Base-by-base conservation (phyloP, 2,888 invertebrate species). In the Tuberolachnus salignus region DNA sequence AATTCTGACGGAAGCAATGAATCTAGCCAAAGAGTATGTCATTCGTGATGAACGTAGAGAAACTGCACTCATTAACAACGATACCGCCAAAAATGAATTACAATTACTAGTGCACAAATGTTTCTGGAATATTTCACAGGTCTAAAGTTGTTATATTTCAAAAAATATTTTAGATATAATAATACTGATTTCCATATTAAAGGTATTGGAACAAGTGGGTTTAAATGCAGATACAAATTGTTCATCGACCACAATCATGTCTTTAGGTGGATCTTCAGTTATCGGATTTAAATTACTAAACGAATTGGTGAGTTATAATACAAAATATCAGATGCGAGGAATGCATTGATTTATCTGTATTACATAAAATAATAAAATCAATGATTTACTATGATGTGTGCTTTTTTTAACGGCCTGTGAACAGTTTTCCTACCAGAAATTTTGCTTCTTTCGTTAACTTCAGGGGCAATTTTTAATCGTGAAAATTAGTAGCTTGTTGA, bases 151-250 rank as follows among this genome's bases (percentile, higher is more conserved):
- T 61, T 44, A 55, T 21, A 13, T 13, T 49, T 55, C 46, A 57
- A 44, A 70, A 89, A 0, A 91, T 89, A 83, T 89, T 90, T 74
- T 87, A 49, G 3, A 44, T 11, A 23, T 26, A 46, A 46, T 49
- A n/a, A n/a, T 0, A 26, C 6, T 73, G 0, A 44, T 64, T 64
- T 74, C n/a, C 4, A 23, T 44, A 23, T 14, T 9, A 4, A 21
- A 89, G 80, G 92, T 92, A 80, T 87, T 96, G 82, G 90, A 92
- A 82, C 89, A 91, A 81, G 86, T 94, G 74, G 93, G 94, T 0
- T 89, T 90, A 82, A 88, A 89, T 82, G 89, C 90, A 51, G 90
- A 90, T 81, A 91, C 92, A 1, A 78, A 78, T 69, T 78, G 59
- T 78, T 78, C 78, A 13, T 69, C 78, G 13, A 78, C 78, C 0